Evolutionary conservation across 2,888 invertebrate genomes (phyloP).

Genomic region (Cyclophora punctaria): DNA sequence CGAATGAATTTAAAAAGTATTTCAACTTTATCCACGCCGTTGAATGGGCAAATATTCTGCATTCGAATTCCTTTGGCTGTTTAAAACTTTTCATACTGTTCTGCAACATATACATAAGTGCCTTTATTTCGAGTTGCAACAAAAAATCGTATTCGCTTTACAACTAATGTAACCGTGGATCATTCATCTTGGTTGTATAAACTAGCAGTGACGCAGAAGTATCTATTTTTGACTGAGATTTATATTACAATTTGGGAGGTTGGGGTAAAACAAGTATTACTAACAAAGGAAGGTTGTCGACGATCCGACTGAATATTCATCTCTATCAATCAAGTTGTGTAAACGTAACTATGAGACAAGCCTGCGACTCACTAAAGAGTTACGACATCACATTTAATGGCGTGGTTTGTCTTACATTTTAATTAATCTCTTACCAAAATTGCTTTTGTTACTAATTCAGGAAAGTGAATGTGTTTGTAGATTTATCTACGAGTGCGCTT

Average conservation of each 20-base stretch:
- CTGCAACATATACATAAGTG: too few relatives aligned
- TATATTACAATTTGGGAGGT: constrained; percentile 51
- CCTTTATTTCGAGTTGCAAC: too few relatives aligned
- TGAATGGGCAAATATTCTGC: constrained; percentile 15
- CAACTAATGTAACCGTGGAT: too few relatives aligned
- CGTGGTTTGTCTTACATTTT: constrained; percentile 1
- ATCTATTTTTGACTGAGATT: constrained; percentile 47
- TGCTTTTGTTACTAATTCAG: too few relatives aligned
- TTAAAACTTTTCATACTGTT: constrained; percentile 1
- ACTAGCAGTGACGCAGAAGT: constrained; percentile 32
- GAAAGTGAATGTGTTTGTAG: neutral
- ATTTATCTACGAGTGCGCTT: too few relatives aligned
- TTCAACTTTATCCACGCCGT: constrained; percentile 4
- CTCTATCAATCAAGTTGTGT: constrained; percentile 56
- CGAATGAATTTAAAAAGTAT: constrained; percentile 19
- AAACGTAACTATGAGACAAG: constrained; percentile 45
- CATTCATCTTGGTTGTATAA: too few relatives aligned
- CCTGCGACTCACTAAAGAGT: constrained; percentile 25
- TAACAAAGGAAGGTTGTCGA: constrained; percentile 40
- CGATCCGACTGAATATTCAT: constrained; percentile 51
- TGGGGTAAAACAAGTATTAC: constrained; percentile 33
- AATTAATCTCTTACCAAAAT: neutral
- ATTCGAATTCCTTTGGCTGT: constrained; percentile 1
- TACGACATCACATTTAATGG: constrained; percentile 24
- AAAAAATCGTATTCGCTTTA: too few relatives aligned